These are phyloP conservation scores for Orthosia gothica DNA, from an alignment of 2,888 invertebrate genomes.

Conservation along the genomic window DNA sequence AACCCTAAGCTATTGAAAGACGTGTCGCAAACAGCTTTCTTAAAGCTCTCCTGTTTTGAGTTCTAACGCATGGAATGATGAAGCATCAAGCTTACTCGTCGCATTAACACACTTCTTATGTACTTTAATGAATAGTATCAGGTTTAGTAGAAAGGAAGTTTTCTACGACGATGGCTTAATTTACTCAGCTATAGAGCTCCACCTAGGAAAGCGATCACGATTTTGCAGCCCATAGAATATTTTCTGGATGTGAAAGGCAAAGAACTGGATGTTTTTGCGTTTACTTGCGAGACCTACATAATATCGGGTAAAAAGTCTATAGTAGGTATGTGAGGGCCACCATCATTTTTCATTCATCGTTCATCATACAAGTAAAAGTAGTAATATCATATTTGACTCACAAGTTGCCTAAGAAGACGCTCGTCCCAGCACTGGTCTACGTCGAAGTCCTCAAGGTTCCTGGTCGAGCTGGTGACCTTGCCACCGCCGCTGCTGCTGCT, in stretches of 20 bases:
- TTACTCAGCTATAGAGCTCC: background rate
- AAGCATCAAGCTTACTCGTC: background rate
- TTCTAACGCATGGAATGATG: background rate
- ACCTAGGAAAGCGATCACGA: background rate
- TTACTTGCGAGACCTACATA: too few species aligned
- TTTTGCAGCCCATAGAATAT: background rate
- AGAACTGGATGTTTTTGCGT: too few species aligned
- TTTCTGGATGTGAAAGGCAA: background rate
- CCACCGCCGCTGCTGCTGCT: conserved; percentile 78
- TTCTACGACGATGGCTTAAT: background rate
- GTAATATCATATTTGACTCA: conserved; percentile 80
- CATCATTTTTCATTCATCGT: too few species aligned
- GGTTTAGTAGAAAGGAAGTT: background rate
- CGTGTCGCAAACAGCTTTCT: conserved; percentile 20
- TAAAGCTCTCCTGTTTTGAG: conserved; percentile 3
- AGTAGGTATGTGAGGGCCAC: background rate
- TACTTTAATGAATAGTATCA: background rate
- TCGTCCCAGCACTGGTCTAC: conserved; percentile 96
- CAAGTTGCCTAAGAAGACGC: conserved; percentile 93
- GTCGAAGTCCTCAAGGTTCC: conserved; percentile 89
- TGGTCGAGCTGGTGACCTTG: conserved; percentile 85
- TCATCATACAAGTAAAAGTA: too few species aligned
- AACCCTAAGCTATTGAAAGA: too few species aligned
- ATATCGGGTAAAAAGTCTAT: background rate
- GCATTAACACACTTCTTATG: conserved; percentile 1